phyloP scores from a whole-genome alignment of 2,797 vertebrate species.

The Sebastes elongatus region DNA sequence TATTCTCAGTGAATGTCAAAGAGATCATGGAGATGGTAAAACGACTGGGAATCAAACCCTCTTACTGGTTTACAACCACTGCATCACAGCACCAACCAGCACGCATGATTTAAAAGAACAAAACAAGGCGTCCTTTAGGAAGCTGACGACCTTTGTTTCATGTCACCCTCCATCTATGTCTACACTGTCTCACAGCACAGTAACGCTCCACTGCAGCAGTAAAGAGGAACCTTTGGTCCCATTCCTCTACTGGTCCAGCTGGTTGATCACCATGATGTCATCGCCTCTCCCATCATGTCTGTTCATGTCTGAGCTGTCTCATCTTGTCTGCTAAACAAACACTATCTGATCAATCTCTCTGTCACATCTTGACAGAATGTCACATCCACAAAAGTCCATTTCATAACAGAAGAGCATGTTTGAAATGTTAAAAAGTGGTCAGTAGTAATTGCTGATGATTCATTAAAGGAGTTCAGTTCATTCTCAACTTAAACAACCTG shows the following conservation, averaged over 20 bases:
- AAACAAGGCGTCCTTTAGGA: background rate
- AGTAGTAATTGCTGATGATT: too few species aligned
- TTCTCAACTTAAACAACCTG: too few species aligned
- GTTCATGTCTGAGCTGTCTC: background rate
- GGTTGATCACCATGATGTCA: background rate
- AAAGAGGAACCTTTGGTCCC: background rate
- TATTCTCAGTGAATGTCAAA: too few species aligned
- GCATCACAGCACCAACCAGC: background rate
- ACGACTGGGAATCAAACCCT: background rate
- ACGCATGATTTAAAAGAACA: background rate
- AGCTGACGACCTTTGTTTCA: background rate
- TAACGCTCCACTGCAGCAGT: background rate
- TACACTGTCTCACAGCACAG: too few species aligned
- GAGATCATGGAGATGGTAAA: background rate
- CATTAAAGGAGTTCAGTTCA: too few species aligned
- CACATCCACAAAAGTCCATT: background rate
- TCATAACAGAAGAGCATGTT: background rate
- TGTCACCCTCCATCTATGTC: too few species aligned
- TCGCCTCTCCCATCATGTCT: background rate
- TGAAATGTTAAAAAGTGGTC: background rate
- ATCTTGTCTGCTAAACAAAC: background rate
- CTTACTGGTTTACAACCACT: background rate
- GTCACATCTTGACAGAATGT: background rate
- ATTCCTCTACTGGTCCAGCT: background rate
- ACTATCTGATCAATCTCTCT: background rate